These are phyloP conservation scores for Chloropsis cyanopogon DNA, from an alignment of 2,113 vertebrate species.

Conservation along the genomic window DNA sequence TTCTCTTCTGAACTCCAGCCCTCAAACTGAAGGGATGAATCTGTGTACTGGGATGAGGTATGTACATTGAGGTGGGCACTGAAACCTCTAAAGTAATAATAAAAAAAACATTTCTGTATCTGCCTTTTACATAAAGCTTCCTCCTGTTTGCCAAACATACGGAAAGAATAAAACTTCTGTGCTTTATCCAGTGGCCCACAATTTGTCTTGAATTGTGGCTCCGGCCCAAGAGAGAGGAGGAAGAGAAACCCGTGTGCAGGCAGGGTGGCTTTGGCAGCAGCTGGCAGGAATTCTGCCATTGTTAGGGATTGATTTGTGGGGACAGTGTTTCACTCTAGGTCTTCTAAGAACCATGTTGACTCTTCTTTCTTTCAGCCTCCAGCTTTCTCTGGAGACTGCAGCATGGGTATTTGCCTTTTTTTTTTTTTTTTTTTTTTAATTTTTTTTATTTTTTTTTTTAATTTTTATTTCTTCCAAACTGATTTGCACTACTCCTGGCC, in stretches of 20 bases:
- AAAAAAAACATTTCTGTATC: too few species aligned
- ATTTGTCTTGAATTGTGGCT: neutral
- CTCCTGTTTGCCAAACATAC: neutral
- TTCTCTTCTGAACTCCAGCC: neutral
- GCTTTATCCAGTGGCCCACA: neutral
- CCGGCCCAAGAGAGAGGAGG: neutral
- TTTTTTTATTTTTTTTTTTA: too few species aligned
- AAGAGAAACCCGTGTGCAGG: accelerated
- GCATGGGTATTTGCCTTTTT: accelerated
- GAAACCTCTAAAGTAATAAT: neutral
- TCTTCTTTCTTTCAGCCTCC: neutral
- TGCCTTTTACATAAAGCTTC: neutral
- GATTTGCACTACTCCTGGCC: neutral
- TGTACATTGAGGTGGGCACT: neutral
- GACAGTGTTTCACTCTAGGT: neutral
- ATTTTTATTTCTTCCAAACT: neutral
- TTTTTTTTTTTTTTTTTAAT: too few species aligned
- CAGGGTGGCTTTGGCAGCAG: neutral
- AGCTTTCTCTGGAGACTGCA: neutral
- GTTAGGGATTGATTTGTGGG: neutral
- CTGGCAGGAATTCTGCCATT: neutral
- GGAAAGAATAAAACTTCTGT: neutral
- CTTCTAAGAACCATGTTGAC: neutral
- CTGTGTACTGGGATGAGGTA: neutral
- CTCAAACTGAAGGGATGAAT: neutral